Percentiles rank a stretch among this genome's conserved stretches.
Conservation (phyloP, 2,113 vertebrate species). For the Anolis sagrei region DNA sequence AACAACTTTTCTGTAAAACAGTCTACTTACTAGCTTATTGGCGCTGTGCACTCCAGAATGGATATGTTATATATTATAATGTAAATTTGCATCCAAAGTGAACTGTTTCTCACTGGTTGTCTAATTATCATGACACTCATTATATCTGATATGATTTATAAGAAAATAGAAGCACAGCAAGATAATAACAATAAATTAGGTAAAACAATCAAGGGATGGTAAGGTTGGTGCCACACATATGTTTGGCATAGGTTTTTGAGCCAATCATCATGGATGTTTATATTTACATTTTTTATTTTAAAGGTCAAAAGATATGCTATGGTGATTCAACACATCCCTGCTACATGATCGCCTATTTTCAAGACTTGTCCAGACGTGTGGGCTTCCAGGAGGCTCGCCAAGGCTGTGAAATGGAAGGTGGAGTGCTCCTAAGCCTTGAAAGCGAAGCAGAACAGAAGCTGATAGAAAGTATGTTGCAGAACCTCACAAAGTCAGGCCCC, state of each 20-base stretch:
- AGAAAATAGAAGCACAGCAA: too few relatives aligned
- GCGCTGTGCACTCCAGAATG: too few relatives aligned
- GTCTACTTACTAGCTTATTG: too few relatives aligned
- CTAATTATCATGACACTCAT: too few relatives aligned
- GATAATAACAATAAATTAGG: too few relatives aligned
- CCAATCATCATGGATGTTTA: too few relatives aligned
- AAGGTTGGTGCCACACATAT: neutral
- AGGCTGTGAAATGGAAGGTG: conserved; percentile 88
- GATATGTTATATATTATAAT: too few relatives aligned
- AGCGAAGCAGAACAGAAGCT: conserved; percentile 84
- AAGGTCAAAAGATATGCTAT: conserved; percentile 92
- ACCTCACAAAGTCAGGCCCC: conserved; percentile 80
- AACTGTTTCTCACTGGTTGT: too few relatives aligned
- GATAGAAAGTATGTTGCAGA: conserved; percentile 87
- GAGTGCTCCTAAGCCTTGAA: conserved; percentile 87
- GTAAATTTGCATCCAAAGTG: too few relatives aligned
- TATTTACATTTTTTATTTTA: conserved; percentile 28
- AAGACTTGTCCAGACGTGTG: conserved; percentile 89
- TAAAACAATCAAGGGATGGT: neutral
- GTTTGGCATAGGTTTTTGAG: neutral
- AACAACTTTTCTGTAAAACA: too few relatives aligned
- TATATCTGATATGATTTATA: too few relatives aligned
- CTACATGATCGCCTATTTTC: conserved; percentile 97
- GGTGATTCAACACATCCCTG: conserved; percentile 80
- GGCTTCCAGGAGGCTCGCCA: conserved; percentile 88